phyloP scores from a whole-genome alignment of 2,797 vertebrate species.

The Scomberomorus guttatus region DNA sequence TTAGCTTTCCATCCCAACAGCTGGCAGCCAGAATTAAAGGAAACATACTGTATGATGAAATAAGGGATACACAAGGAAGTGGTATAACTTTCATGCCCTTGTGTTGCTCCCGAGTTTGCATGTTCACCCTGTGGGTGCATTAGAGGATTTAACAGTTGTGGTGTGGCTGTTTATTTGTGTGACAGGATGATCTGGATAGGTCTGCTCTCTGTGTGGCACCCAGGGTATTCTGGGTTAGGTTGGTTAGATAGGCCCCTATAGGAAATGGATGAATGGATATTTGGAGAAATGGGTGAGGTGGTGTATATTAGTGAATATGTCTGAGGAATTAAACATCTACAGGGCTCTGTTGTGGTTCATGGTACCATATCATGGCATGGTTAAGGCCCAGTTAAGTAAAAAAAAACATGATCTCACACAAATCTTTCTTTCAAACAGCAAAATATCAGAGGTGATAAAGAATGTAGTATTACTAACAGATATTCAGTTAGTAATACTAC shows the following conservation, averaged over 20 bases:
- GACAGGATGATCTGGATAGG: neutral
- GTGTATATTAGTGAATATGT: neutral
- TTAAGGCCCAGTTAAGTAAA: neutral
- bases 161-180: conserved; percentile 9
- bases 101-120: neutral
- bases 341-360: neutral
- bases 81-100: neutral
- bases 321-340: neutral
- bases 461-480: no score
- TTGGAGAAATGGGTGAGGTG: neutral
- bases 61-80: neutral
- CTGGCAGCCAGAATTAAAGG: neutral
- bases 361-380: neutral
- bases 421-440: neutral
- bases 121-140: neutral
- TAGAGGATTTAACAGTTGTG: neutral
- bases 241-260: no score
- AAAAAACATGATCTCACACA: neutral
- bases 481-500: neutral
- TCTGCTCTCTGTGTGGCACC: conserved; percentile 11
- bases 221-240: conserved; percentile 1
- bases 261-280: neutral
- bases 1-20: neutral
- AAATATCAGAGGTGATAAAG: no score
- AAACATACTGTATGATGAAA: neutral